A percentile compares a stretch with the other conserved stretches of the same genome.
These are phyloP conservation scores for Diaprepes abbreviatus DNA, from an alignment of 2,888 invertebrate species.

Conservation along the genomic window DNA sequence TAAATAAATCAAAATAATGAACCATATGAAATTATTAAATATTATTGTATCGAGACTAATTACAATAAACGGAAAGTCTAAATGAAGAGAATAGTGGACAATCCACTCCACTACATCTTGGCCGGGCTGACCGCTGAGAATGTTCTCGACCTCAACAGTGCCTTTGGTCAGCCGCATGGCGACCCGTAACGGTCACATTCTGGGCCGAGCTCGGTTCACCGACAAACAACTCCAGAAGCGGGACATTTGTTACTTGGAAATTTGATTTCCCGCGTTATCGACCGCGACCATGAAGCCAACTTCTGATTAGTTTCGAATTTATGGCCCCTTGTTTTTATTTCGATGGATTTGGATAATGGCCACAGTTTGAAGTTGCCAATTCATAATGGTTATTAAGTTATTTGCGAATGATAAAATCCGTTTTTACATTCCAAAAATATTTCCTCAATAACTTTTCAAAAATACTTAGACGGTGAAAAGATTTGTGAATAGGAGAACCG, in stretches of 20 bases:
- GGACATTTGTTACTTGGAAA: conserved; percentile 66
- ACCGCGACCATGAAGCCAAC: conserved; percentile 54
- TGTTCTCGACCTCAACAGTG: conserved; percentile 51
- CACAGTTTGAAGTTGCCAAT: not conserved
- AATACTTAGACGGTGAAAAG: too few relatives aligned
- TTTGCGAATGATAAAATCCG: not conserved
- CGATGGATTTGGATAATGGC: conserved; percentile 16
- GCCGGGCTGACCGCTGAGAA: conserved; percentile 48
- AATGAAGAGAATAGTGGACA: too few relatives aligned
- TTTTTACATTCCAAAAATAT: too few relatives aligned
- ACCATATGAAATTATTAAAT: too few relatives aligned
- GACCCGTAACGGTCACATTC: conserved; percentile 57
- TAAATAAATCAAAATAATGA: too few relatives aligned
- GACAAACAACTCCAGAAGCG: conserved; percentile 65
- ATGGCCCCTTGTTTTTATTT: conserved; percentile 49
- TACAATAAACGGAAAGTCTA: too few relatives aligned
- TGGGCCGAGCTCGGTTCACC: conserved; percentile 58
- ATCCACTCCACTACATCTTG: conserved; percentile 36
- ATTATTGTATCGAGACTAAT: too few relatives aligned
- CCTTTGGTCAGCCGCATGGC: conserved; percentile 47
- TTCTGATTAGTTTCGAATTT: conserved; percentile 57
- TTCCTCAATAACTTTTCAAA: too few relatives aligned
- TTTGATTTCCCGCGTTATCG: conserved; percentile 60
- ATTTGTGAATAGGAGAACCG: too few relatives aligned
- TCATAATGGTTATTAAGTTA: not conserved